Conservation (phyloP, 2,888 invertebrate genomes). For the Gasteruption jaculator region DNA sequence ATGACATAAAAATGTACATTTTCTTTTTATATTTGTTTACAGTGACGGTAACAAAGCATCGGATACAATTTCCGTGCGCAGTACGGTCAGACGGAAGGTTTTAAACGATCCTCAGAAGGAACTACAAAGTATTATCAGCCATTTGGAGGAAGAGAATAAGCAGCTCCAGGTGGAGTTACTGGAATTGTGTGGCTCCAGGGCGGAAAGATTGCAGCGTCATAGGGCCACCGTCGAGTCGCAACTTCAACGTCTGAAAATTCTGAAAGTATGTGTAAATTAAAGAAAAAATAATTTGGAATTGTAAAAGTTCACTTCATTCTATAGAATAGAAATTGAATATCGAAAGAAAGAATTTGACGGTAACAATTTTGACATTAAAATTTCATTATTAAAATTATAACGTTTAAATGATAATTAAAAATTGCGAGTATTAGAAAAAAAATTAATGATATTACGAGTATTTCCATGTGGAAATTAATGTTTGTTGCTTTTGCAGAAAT, state of each 20-base stretch:
- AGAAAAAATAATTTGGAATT: constrained; percentile 1
- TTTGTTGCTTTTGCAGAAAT: constrained; percentile 35
- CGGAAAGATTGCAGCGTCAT: constrained; percentile 58
- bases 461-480: constrained; percentile 5
- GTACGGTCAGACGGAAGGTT: constrained; percentile 41
- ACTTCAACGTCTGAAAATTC: constrained; percentile 62
- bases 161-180: constrained; percentile 45
- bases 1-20: too few species aligned
- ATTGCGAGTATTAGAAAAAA: not conserved
- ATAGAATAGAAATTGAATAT: too few species aligned
- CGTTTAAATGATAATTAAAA: not conserved
- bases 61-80: constrained; percentile 38
- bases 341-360: constrained; percentile 5
- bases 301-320: too few species aligned
- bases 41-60: constrained; percentile 36
- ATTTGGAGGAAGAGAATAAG: constrained; percentile 67
- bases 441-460: too few species aligned
- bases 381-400: constrained; percentile 8
- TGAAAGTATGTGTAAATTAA: constrained; percentile 55
- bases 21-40: constrained; percentile 4
- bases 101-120: constrained; percentile 58
- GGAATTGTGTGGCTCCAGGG: constrained; percentile 43
- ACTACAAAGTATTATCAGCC: constrained; percentile 66
- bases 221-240: constrained; percentile 62
- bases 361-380: not conserved